phyloP scores from a whole-genome alignment of 2,113 vertebrate species.

The Gobiocypris rarus region DNA sequence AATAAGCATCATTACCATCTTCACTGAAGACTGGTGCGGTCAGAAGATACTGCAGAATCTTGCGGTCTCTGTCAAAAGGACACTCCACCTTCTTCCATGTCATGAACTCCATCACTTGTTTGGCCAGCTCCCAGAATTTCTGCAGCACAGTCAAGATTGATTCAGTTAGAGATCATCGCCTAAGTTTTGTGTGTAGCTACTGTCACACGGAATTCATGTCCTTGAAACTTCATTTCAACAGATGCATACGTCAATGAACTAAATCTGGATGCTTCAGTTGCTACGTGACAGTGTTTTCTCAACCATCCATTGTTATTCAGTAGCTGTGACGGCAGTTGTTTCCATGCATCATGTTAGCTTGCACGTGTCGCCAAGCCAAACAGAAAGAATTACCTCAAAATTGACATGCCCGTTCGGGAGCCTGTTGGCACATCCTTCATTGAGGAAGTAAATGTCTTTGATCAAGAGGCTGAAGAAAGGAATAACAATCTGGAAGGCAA shows the following conservation, averaged over 20 bases:
- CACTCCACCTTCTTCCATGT: conserved; percentile 93
- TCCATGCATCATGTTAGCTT: conserved; percentile 5
- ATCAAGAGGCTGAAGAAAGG: conserved; percentile 98
- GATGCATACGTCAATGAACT: conserved; percentile 46
- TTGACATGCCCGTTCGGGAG: conserved; percentile 91
- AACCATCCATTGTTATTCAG: conserved; percentile 7
- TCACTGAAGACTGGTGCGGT: conserved; percentile 88
- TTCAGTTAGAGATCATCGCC: conserved; percentile 2
- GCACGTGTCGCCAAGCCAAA: neutral
- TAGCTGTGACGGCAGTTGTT: neutral
- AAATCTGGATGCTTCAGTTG: conserved; percentile 2
- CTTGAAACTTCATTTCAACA: conserved; percentile 56
- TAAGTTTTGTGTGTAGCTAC: neutral
- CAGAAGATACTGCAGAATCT: conserved; percentile 89
- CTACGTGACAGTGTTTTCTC: conserved; percentile 36
- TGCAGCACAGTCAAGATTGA: conserved; percentile 63
- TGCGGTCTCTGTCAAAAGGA: conserved; percentile 91
- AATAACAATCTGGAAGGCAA: conserved; percentile 86
- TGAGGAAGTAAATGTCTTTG: conserved; percentile 97
- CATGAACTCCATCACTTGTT: conserved; percentile 94
- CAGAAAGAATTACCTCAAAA: conserved; percentile 82
- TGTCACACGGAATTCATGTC: neutral
- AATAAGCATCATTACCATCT: conserved; percentile 79
- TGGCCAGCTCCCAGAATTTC: conserved; percentile 98
- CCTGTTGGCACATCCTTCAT: conserved; percentile 87